These are phyloP conservation scores for Rousettus leschenaultii DNA, from an alignment of 2,113 vertebrate genomes.

Conservation along the genomic window DNA sequence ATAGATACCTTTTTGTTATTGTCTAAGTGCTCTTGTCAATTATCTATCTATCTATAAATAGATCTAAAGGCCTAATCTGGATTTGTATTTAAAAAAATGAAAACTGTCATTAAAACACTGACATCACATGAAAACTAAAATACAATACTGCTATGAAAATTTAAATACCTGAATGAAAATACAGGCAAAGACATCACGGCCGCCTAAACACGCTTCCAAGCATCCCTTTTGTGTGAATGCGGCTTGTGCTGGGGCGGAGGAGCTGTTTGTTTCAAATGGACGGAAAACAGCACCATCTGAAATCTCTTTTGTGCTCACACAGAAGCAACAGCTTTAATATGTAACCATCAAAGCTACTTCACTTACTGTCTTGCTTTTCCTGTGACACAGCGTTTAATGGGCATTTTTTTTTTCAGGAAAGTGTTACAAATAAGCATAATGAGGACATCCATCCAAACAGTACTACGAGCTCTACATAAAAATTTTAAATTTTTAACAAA, in stretches of 20 bases:
- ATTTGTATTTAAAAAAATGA: not conserved
- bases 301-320: not conserved
- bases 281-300: not conserved
- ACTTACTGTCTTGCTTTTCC: constrained; percentile 52
- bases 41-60: not conserved
- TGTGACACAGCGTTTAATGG: constrained; percentile 41
- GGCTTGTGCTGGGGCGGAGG: not conserved
- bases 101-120: not conserved
- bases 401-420: constrained; percentile 45
- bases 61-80: not conserved
- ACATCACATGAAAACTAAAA: not conserved
- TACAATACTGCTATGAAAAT: not conserved
- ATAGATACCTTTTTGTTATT: not conserved
- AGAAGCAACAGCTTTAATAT: constrained; percentile 29
- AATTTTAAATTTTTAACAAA: not conserved
- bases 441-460: constrained; percentile 37
- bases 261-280: not conserved
- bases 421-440: not conserved
- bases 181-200: not conserved
- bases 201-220: not conserved
- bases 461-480: not conserved
- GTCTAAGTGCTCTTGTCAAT: not conserved
- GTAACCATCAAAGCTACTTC: constrained; percentile 25
- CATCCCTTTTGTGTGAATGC: not conserved
- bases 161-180: not conserved